Percentiles rank a stretch among this genome's conserved stretches.
Conservation (phyloP, 2,888 invertebrate genomes). For the Ichneumon xanthorius region DNA sequence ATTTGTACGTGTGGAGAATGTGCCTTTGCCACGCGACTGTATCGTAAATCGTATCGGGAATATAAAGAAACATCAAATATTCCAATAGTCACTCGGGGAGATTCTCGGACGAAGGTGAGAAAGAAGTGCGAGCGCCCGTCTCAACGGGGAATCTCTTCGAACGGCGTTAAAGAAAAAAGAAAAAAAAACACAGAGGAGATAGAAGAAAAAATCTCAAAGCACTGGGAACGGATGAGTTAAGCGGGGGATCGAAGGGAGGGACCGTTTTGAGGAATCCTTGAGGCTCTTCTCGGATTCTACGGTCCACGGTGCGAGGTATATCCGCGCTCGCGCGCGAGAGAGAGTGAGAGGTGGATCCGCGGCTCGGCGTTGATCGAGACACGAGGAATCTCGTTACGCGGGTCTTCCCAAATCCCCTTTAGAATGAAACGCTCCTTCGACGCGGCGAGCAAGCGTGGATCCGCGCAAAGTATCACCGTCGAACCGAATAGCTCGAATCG, state of each 20-base stretch:
- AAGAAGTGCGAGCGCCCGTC: slow-evolving; percentile 49
- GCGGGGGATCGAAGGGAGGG: slow-evolving; percentile 62
- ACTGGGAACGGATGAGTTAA: slow-evolving; percentile 18
- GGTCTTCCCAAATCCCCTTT: slow-evolving; percentile 70
- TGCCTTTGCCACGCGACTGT: neutral
- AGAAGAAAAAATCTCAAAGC: slow-evolving; percentile 20
- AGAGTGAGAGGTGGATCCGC: slow-evolving; percentile 62
- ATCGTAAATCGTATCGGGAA: neutral
- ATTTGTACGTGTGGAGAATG: neutral
- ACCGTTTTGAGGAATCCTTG: slow-evolving; percentile 68
- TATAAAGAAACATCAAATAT: slow-evolving; percentile 10
- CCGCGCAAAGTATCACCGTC: slow-evolving; percentile 49
- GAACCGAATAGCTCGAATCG: slow-evolving; percentile 37
- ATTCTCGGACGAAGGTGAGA: slow-evolving; percentile 56
- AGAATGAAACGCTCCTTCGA: slow-evolving; percentile 50
- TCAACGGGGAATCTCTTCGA: slow-evolving; percentile 53
- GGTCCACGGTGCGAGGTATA: slow-evolving; percentile 40
- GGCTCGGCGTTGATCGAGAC: slow-evolving; percentile 67
- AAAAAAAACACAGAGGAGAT: neutral
- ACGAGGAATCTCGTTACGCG: slow-evolving; percentile 72
- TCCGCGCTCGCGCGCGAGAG: slow-evolving; percentile 42
- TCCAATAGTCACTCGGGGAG: slow-evolving; percentile 17
- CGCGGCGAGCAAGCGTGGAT: slow-evolving; percentile 39
- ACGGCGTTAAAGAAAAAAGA: slow-evolving; percentile 11
- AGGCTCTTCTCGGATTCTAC: slow-evolving; percentile 67